Percentiles rank a stretch among this genome's conserved stretches.
These are phyloP conservation scores for Strigamia maritima DNA, from an alignment of 2,888 invertebrate species.

Conservation along the genomic window DNA sequence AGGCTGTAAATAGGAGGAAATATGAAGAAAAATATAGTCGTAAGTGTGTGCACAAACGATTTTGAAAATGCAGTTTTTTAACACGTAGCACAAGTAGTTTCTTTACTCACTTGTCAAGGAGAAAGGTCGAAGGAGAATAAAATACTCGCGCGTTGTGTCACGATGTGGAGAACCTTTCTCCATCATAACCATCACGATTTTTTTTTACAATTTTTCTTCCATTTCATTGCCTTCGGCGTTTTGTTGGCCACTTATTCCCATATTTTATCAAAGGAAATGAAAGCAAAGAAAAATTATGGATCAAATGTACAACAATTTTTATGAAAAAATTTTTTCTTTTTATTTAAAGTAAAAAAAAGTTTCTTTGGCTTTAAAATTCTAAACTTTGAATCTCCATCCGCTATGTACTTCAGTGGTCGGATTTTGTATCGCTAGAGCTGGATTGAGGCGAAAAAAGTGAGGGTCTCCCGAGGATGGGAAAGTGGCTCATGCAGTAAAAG, in stretches of 20 bases:
- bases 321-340: background rate
- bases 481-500: slow-evolving; percentile 21
- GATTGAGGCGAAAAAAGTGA: background rate
- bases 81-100: background rate
- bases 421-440: background rate
- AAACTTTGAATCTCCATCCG: background rate
- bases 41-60: background rate
- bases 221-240: background rate
- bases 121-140: background rate
- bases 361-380: background rate
- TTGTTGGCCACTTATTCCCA: background rate
- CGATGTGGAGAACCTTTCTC: background rate
- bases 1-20: background rate
- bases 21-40: background rate
- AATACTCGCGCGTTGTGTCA: background rate
- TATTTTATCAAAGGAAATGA: background rate
- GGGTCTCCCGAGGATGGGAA: background rate
- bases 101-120: background rate
- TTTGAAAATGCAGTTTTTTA: background rate
- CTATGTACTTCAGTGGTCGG: background rate
- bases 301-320: background rate
- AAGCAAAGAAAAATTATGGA: background rate
- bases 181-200: background rate
- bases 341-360: background rate
- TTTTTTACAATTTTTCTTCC: background rate